Evolutionary conservation across 1,140 invertebrate genomes (phyloP), one percentile per base, ranked within the genome.

Genomic region (Homalodisca vitripennis): DNA sequence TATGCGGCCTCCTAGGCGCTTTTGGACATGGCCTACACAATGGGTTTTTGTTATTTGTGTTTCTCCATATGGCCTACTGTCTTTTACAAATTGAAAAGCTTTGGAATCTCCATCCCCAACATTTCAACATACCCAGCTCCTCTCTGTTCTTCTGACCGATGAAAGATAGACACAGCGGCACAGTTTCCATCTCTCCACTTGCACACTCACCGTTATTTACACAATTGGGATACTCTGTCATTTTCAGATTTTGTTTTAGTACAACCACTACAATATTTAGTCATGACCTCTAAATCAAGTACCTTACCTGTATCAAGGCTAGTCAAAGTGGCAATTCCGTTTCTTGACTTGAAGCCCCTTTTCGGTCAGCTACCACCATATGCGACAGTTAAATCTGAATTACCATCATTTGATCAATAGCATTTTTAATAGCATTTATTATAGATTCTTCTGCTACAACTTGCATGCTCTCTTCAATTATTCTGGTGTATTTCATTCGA

Each of bases 331-430:
- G 60, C 51, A 3, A 68, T 46, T 34, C 67, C 51, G 60, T 68
- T 68, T 26, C 32, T 12, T 13, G 67, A 60, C 24, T 60, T 34
- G 31, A 51, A 31, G 17, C 67, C 67, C n/a, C 66, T 47, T 2
- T 32, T 13, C 32, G 68, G 69, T 69, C 73, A 74, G 17, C 69
- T 66, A 32, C 69, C 73, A 66, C 73, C 73, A 62, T 71, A 69
- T 27, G 69, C 46, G 26, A 53, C 57, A 65, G 65, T 34, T 34
- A 72, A 41, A 32, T 74, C 68, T 20, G 6, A 41, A 14, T 30
- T 3, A 60, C 48, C 41, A 48, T 12, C 14, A 30, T 63, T 34
- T 62, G 48, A 46, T 68, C 62, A 26, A 68, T 20, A 32, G 66
- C 66, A 2, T 57, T 51, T 62, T 60, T 31, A 20, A 68, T 41